A percentile compares a stretch with the other conserved stretches of the same genome.
These are phyloP conservation scores for Lithophane socia DNA, from an alignment of 2,888 invertebrate species.

Conservation along the genomic window DNA sequence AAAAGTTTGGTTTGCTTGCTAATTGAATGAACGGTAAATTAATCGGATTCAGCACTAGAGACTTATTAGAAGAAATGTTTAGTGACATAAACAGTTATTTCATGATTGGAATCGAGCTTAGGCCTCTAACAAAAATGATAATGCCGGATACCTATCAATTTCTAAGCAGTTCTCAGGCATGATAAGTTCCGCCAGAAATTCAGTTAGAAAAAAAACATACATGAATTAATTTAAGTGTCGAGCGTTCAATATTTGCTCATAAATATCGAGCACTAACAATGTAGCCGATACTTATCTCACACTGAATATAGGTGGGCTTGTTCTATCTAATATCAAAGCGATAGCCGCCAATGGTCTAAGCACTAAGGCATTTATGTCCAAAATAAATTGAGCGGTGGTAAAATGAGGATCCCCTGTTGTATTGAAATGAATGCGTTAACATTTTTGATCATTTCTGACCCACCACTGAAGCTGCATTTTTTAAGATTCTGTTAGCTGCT, in stretches of 20 bases:
- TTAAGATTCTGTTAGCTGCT: too few species aligned
- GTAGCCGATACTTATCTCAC: conserved; percentile 39
- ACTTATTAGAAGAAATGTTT: not conserved
- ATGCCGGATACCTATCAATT: not conserved
- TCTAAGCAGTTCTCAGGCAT: not conserved
- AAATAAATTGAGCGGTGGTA: conserved; percentile 23
- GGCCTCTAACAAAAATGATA: not conserved
- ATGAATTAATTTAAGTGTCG: conserved; percentile 4
- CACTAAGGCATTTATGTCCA: conserved; percentile 23
- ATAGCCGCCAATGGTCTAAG: conserved; percentile 37
- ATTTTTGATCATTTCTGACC: not conserved
- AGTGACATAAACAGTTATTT: not conserved
- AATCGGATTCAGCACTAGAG: not conserved
- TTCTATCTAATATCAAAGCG: conserved; percentile 16
- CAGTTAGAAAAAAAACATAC: conserved; percentile 3
- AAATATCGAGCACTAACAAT: conserved; percentile 42
- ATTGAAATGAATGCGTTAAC: not conserved
- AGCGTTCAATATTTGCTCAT: conserved; percentile 43
- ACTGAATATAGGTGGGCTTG: conserved; percentile 18
- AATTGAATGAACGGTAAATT: conserved; percentile 19
- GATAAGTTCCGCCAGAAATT: not conserved
- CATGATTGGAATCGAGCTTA: not conserved
- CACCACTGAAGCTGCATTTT: too few species aligned
- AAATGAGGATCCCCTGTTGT: not conserved
- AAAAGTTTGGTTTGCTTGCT: conserved; percentile 6